Evolutionary conservation across 2,888 invertebrate genomes (phyloP), one percentile per base, ranked within the genome.

Genomic region (Junonia oenone): DNA sequence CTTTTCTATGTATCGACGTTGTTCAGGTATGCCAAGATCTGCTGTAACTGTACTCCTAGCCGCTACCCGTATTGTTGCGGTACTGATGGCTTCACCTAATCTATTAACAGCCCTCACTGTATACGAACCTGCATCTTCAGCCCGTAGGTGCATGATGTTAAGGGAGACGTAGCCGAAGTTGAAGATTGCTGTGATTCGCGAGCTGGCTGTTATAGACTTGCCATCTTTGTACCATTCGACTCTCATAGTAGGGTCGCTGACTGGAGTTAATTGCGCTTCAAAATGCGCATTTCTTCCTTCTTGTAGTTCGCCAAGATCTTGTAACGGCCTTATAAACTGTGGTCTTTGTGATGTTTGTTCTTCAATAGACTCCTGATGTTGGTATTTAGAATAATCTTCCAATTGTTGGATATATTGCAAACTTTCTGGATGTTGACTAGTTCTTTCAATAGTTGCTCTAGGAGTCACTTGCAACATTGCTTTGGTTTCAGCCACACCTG

Each of bases 101-200:
- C 95, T 94, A 82, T 98, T 98, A 68, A 96, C 94, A 90, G 97
- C 98, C 75, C 97, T 94, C 80, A 96, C 96, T 71, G 96, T 97
- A 74, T 98, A 98, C 86, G 95, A 95, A 89, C 98, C 98, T 78
- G 96, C 95, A 94, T 99, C 99, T 94, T 99, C 99, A 92, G 95
- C 94, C 92, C 98, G 96, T 93, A 98, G 95, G 94, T 98, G 98
- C 95, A 98, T 93, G 89, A 99, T 98, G 91, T 98, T 98, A 78
- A 99, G 95, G 91, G 98, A 97, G 92, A 98, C 98, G 93, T 98
- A 98, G 83, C 98, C 98, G 93, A 99, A 98, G 94, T 98, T 99
- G 93, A 97, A 97, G 92, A 97, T 97, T 83, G 98, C 97, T 82
- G 97, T 97, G 91, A 98, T 98, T 91, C 98, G 94, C 82, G 98